Evolutionary conservation across 1,140 invertebrate genomes (phyloP).

Genomic region (Drosophila kohkoa): DNA sequence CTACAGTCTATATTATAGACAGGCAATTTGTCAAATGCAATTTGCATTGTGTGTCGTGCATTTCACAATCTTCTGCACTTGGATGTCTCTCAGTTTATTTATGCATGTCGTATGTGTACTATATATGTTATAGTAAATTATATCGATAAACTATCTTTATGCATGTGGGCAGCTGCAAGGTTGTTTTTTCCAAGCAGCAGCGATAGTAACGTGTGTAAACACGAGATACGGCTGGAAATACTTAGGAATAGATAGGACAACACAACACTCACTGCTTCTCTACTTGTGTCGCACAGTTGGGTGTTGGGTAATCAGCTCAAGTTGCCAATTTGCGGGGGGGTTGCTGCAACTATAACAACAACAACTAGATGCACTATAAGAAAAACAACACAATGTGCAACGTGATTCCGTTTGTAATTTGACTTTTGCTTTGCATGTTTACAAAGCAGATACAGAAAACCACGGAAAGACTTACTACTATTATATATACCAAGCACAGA

Average conservation of each 20-base stretch:
- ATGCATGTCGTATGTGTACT: not conserved
- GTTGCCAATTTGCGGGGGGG: conserved; percentile 3
- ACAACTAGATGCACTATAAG: not conserved
- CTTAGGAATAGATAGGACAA: conserved; percentile 25
- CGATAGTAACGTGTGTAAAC: conserved; percentile 52
- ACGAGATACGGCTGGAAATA: conserved; percentile 42
- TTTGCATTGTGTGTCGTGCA: not conserved
- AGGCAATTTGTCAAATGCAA: conserved; percentile 25
- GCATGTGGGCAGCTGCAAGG: conserved; percentile 34
- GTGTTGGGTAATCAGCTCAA: conserved; percentile 38
- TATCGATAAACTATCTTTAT: conserved; percentile 24
- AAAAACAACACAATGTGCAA: conserved; percentile 21
- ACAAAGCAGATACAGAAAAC: conserved; percentile 4
- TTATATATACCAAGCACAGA: not conserved
- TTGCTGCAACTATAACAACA: too few species aligned
- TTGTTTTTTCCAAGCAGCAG: conserved; percentile 29
- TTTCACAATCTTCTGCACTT: conserved; percentile 17
- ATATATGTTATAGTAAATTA: not conserved
- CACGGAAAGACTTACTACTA: conserved; percentile 7
- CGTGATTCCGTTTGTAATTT: conserved; percentile 26
- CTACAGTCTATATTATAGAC: conserved; percentile 11
- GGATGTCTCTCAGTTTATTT: conserved; percentile 21
- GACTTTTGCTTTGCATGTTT: conserved; percentile 6
- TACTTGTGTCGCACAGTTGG: conserved; percentile 26
- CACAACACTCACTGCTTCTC: not conserved